These are phyloP conservation scores for Abrostola tripartita DNA, from an alignment of 2,888 invertebrate species.

Conservation along the genomic window DNA sequence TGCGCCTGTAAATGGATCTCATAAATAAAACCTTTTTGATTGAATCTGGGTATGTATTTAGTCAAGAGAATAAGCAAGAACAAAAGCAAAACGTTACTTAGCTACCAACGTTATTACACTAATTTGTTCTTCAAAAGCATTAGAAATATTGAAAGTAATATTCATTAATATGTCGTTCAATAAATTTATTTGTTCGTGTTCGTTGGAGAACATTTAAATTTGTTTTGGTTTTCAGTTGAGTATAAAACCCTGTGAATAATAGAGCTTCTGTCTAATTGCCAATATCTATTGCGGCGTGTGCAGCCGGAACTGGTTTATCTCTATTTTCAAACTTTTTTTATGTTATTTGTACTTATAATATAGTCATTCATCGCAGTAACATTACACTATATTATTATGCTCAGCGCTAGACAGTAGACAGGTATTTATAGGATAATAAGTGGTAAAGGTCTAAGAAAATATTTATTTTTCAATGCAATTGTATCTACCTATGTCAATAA, in stretches of 20 bases:
- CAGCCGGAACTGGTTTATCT: conserved; percentile 33
- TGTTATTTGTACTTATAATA: conserved; percentile 24
- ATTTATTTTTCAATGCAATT: too few species aligned
- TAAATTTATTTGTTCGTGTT: conserved; percentile 40
- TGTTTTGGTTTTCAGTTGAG: conserved; percentile 25
- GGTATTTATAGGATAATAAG: too few species aligned
- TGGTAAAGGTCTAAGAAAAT: too few species aligned
- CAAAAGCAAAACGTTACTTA: conserved; percentile 25
- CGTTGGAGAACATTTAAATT: conserved; percentile 24
- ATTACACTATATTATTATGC: too few species aligned
- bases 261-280: conserved; percentile 43
- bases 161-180: conserved; percentile 53
- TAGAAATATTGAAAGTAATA: conserved; percentile 45
- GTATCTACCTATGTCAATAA: too few species aligned
- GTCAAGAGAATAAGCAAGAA: conserved; percentile 5
- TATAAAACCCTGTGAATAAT: conserved; percentile 44
- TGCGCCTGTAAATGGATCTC: too few species aligned
- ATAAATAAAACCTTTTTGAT: too few species aligned
- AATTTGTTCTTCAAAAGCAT: conserved; percentile 28
- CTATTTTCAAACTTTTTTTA: conserved; percentile 26
- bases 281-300: conserved; percentile 39
- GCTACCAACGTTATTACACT: conserved; percentile 24
- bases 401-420: too few species aligned
- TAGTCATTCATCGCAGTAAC: too few species aligned
- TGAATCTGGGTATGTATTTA: too few species aligned